These are phyloP conservation scores for Podotricha telesiphe DNA, from an alignment of 2,888 invertebrate genomes.

Conservation along the genomic window DNA sequence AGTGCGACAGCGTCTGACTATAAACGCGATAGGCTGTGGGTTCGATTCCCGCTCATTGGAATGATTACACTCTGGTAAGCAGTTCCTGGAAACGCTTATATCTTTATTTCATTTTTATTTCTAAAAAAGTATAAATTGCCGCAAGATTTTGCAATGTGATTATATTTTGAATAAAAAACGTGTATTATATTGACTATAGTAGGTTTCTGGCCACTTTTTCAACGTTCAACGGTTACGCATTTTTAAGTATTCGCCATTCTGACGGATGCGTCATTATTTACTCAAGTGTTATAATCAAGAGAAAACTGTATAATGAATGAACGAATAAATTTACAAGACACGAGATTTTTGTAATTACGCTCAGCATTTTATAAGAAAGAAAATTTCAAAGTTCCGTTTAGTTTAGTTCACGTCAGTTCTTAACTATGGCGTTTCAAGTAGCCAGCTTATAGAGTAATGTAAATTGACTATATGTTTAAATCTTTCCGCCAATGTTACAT, in stretches of 20 bases:
- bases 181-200: not conserved
- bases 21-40: no score
- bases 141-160: not conserved
- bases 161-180: not conserved
- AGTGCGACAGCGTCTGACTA: no score
- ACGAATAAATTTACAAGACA: constrained; percentile 15
- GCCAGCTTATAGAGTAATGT: no score
- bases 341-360: constrained; percentile 8
- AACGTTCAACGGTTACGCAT: constrained; percentile 16
- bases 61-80: no score
- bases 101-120: no score
- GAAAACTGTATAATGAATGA: constrained; percentile 20
- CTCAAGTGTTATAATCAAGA: constrained; percentile 37
- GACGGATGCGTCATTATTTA: constrained; percentile 39
- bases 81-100: no score
- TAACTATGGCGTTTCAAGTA: no score
- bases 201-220: constrained; percentile 16
- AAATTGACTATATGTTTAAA: no score
- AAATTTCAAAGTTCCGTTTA: not conserved
- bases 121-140: no score
- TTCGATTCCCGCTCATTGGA: no score
- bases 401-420: no score
- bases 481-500: no score
- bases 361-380: not conserved
- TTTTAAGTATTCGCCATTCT: constrained; percentile 36